Evolutionary conservation across 1,140 invertebrate genomes (phyloP), one percentile per base, ranked within the genome.

Genomic region (Platyscapa corneri): DNA sequence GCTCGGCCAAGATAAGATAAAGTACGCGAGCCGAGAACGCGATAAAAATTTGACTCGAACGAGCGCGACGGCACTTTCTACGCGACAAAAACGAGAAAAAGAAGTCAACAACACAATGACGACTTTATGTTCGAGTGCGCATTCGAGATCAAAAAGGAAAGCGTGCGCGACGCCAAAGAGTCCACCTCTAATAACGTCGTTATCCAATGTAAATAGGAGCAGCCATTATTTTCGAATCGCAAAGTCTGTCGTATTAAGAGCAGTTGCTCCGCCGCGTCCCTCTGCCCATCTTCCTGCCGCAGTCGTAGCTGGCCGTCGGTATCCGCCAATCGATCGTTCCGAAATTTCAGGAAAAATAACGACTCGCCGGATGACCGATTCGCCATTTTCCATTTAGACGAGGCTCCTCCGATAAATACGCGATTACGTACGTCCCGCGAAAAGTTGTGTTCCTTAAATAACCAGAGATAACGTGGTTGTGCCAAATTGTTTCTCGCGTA

Each of bases 21-120:
- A 77, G 42, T 42, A 56, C 49, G 75, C 75, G 30, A 30, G 49
- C 42, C 1, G 16, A 56, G 20, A 42, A 6, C 30, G 37, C 60
- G 42, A 82, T 72, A 72, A 82, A 82, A 82, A 82, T 82, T 72
- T 30, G 20, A 16, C 18, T 70, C 32, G 67, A 70, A 70, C 20
- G 18, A 70, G 12, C 30, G 16, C 49, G 6, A 3, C 20, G 16
- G 32, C 53, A 18, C 30, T 67, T 67, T 67, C 32, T 67, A 65
- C 14, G 14, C 18, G 12, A 32, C 23, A 8, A 74, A 74, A 74
- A 20, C 30, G 18, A 39, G 67, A 76, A 76, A 42, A 76, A 30
- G 27, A 53, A 67, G 27, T 60, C 3, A 6, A 60, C 23, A 14
- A 60, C 12, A 16, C 49, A 53, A 20, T 16, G 49, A 18, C 18